phyloP scores from a whole-genome alignment of 2,113 vertebrate genomes.

The Neodon shergylaensis region DNA sequence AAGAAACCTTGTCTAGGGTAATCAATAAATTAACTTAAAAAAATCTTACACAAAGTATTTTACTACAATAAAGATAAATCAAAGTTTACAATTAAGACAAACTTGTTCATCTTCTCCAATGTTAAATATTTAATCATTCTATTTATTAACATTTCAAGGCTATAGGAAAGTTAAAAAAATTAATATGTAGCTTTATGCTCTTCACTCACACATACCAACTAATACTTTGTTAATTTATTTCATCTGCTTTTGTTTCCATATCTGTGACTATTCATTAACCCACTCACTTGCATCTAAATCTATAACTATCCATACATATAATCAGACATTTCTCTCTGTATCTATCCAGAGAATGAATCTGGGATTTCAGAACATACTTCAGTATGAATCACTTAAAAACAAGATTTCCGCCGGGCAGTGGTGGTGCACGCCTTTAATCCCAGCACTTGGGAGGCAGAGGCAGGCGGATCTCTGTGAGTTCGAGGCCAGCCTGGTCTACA shows the following conservation, averaged over 20 bases:
- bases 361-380: neutral
- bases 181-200: neutral
- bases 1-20: neutral
- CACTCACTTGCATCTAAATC: neutral
- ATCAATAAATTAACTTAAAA: conserved; percentile 46
- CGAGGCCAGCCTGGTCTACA: too few relatives aligned
- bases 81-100: conserved; percentile 54
- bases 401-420: neutral
- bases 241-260: neutral
- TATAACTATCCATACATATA: neutral
- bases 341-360: neutral
- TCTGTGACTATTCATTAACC: neutral
- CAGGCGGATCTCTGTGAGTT: too few relatives aligned
- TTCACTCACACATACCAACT: neutral
- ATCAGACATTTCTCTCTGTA: neutral
- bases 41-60: conserved; percentile 47
- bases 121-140: conserved; percentile 16
- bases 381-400: conserved; percentile 1
- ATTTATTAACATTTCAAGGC: conserved; percentile 43
- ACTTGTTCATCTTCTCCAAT: neutral
- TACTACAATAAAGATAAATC: conserved; percentile 24
- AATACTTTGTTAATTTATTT: neutral
- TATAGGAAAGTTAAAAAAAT: conserved; percentile 26
- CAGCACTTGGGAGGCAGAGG: too few relatives aligned
- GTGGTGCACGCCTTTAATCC: too few relatives aligned